Base-by-base conservation (phyloP, 2,113 vertebrate species). In the Hystrix brachyura region DNA sequence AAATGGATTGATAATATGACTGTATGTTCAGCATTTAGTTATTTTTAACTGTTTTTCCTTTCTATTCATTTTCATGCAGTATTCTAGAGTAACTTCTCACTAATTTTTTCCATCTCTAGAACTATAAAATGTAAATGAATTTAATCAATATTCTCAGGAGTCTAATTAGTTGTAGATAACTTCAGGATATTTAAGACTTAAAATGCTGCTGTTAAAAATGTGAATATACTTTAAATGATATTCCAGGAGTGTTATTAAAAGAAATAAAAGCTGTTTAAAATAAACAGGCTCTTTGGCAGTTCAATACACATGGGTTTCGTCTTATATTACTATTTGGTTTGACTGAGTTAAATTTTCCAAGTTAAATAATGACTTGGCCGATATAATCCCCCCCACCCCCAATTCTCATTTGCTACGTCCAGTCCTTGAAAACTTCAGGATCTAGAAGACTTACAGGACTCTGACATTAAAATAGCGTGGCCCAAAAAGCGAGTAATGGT, bases 161-260 rank as follows among this genome's bases (percentile, higher is more conserved):
- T 92, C 19, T 95, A 96, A 97, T 97, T 97, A 98, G n/a, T 27
- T 97, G 48, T 96, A 93, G 67, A 94, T 96, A 94, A 92, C 53
- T 96, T 84, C 13, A 94, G 76, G 67, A 94, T 67, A 96, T 97
- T 92, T 95, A 79, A 97, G 97, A 74, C 62, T 72, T 87, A 92
- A 94, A 96, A 85, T 10, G 34, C 43, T 84, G 17, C 51, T 97
- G 93, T 95, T 97, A 72, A 82, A 90, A 91, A 78, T 64, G 23
- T 89, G 76, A 98, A 32, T 81, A 96, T 96, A 13, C 5, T 93
- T 17, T 59, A 95, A 97, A 38, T 67, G 90, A 92, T 98, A 98
- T 84, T 60, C 34, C 48, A 93, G 87, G 51, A 91, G 72, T 94
- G 1, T 95, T 97, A 97, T 89, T 97, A 97, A 69, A 96, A 7